Conservation (phyloP, 1,140 invertebrate species). For the Stegodyphus dumicola region DNA sequence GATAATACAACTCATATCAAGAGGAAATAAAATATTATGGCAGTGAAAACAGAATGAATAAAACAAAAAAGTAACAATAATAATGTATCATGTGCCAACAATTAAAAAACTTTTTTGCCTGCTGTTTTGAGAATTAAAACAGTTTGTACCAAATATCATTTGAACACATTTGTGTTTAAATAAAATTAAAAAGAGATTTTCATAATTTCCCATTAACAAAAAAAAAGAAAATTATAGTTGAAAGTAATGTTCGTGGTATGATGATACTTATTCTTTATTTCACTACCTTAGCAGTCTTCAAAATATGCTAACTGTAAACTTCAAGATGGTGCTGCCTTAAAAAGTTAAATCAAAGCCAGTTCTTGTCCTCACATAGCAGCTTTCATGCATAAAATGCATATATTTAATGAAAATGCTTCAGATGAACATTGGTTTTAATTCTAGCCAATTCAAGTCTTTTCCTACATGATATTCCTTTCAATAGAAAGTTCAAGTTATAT, state of each 20-base stretch:
- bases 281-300: neutral
- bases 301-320: conserved; percentile 23
- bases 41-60: conserved; percentile 48
- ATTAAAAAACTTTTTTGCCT: too few relatives aligned
- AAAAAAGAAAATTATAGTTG: too few relatives aligned
- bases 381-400: conserved; percentile 23
- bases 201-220: too few relatives aligned
- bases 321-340: conserved; percentile 8
- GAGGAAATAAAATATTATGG: conserved; percentile 43
- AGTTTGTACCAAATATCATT: too few relatives aligned
- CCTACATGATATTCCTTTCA: conserved; percentile 44
- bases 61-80: conserved; percentile 28
- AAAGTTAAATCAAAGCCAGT: neutral
- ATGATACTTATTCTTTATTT: too few relatives aligned
- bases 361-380: conserved; percentile 43
- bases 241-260: too few relatives aligned
- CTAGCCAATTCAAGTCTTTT: conserved; percentile 45
- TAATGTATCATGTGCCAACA: neutral
- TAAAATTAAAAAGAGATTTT: too few relatives aligned
- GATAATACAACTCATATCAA: conserved; percentile 48
- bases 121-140: too few relatives aligned
- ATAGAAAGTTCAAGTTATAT: conserved; percentile 30
- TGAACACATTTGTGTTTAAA: too few relatives aligned
- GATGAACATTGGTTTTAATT: conserved; percentile 24
- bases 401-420: conserved; percentile 24